Conservation (phyloP, 2,797 vertebrate genomes). For the Enteromius unitaeniatus region DNA sequence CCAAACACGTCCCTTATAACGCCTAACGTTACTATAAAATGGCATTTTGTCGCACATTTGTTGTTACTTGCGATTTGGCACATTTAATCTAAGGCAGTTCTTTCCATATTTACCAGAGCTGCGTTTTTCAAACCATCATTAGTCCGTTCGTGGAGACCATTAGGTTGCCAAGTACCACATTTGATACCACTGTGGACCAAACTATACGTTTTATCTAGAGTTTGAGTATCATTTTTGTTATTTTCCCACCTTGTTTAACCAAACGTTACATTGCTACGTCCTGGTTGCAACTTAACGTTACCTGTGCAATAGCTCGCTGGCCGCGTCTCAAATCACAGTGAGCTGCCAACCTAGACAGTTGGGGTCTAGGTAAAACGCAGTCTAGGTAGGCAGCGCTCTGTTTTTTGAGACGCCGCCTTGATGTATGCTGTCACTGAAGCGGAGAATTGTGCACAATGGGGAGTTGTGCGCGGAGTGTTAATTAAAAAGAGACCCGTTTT, state of each 20-base stretch:
- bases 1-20: background rate
- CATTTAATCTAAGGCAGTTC: background rate
- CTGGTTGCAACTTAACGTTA: background rate
- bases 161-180: background rate
- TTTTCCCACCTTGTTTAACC: background rate
- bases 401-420: conserved; percentile 24
- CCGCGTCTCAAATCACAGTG: background rate
- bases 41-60: background rate
- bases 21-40: background rate
- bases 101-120: background rate
- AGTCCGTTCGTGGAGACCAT: background rate
- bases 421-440: conserved; percentile 45
- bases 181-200: background rate
- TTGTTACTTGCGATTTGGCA: background rate
- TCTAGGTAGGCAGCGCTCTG: conserved; percentile 2
- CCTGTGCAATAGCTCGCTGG: background rate
- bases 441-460: conserved; percentile 48
- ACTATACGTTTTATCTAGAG: background rate
- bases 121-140: background rate
- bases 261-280: background rate
- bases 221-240: background rate
- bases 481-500: conserved; percentile 65
- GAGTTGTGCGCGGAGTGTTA: conserved; percentile 64
- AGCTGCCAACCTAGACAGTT: background rate
- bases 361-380: background rate